Evolutionary conservation across 2,888 invertebrate genomes (phyloP).

Genomic region (Hyposoter dolosus): DNA sequence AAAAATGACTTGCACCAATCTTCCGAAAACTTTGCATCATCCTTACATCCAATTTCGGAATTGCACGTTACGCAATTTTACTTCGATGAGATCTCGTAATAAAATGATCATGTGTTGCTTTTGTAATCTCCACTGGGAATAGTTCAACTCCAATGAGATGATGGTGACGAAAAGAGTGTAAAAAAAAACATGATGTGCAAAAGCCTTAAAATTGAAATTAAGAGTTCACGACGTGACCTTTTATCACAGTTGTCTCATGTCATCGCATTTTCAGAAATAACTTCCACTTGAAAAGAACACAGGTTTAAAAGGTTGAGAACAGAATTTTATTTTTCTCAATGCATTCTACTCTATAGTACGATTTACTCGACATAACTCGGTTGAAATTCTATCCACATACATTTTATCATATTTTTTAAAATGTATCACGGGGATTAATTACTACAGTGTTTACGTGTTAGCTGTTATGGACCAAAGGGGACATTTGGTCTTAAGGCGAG

Average conservation of each 20-base stretch:
- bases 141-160: background rate
- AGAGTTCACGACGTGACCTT: background rate
- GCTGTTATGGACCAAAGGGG: conserved; percentile 18
- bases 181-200: background rate
- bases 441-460: conserved; percentile 29
- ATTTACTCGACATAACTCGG: conserved; percentile 23
- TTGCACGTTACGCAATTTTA: background rate
- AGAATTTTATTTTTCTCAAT: background rate
- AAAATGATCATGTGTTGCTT: background rate
- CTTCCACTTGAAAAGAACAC: background rate
- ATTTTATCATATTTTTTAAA: conserved; percentile 9
- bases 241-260: background rate
- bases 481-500: conserved; percentile 15
- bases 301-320: background rate
- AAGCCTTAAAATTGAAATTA: background rate
- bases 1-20: background rate
- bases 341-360: background rate
- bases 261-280: background rate
- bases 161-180: background rate
- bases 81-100: background rate
- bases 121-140: background rate
- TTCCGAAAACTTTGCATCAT: background rate
- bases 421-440: conserved; percentile 31
- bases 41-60: background rate
- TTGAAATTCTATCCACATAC: conserved; percentile 31